Percentiles rank a stretch among this genome's conserved stretches.
Evolutionary conservation across 2,888 invertebrate genomes (phyloP).

Genomic region (Callimorpha dominula): DNA sequence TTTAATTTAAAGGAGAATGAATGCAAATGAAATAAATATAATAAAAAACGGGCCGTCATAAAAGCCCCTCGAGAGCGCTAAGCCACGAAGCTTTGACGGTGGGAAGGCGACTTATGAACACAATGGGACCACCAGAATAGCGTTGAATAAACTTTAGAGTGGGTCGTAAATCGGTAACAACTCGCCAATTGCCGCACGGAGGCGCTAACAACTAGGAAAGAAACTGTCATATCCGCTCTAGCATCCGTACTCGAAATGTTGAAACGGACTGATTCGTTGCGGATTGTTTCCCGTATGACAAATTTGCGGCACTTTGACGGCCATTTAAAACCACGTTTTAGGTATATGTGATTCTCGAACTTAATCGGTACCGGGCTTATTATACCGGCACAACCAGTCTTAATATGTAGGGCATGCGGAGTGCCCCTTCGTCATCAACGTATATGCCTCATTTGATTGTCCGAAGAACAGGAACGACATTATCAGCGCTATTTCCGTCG

Average conservation of each 20-base stretch:
- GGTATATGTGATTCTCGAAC: not conserved
- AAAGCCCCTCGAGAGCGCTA: slow-evolving; percentile 72
- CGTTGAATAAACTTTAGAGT: slow-evolving; percentile 82
- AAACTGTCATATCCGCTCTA: slow-evolving; percentile 81
- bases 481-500: not conserved
- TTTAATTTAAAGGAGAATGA: slow-evolving; percentile 68
- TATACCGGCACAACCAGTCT: not conserved
- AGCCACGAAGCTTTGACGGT: slow-evolving; percentile 63
- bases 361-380: not conserved
- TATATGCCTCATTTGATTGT: not conserved
- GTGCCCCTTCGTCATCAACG: not conserved
- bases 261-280: slow-evolving; percentile 51
- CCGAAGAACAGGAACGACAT: not conserved
- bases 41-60: slow-evolving; percentile 74
- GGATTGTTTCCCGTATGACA: slow-evolving; percentile 39
- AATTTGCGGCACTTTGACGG: slow-evolving; percentile 8
- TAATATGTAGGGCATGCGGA: not conserved
- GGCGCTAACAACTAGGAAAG: slow-evolving; percentile 79
- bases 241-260: slow-evolving; percentile 83
- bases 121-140: slow-evolving; percentile 85
- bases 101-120: slow-evolving; percentile 71
- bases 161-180: slow-evolving; percentile 83
- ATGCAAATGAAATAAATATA: slow-evolving; percentile 77
- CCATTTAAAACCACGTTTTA: slow-evolving; percentile 8
- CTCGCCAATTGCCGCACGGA: slow-evolving; percentile 84